Conservation (phyloP, 2,888 invertebrate species). For the Abrostola triplasia region DNA sequence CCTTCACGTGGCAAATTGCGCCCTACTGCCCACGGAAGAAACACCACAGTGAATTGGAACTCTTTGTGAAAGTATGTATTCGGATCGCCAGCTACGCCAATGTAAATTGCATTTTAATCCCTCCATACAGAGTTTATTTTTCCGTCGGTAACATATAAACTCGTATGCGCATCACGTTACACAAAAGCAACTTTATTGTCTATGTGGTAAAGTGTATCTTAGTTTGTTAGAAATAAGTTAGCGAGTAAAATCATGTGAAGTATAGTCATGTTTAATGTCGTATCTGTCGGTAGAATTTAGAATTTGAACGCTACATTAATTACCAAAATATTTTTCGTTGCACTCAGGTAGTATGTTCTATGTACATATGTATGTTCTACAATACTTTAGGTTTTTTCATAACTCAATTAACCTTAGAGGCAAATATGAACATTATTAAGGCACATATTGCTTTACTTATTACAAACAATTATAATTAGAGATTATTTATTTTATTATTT, state of each 20-base stretch:
- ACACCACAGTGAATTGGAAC: conserved; percentile 60
- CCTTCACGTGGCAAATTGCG: conserved; percentile 64
- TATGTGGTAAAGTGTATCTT: conserved; percentile 59
- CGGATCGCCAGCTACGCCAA: conserved; percentile 49
- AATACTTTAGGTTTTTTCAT: too few species aligned
- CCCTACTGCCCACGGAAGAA: conserved; percentile 64
- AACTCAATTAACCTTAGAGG: too few species aligned
- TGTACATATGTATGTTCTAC: too few species aligned
- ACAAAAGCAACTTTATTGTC: conserved; percentile 62
- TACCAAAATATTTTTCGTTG: conserved; percentile 52
- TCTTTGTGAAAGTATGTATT: conserved; percentile 64
- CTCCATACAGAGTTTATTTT: conserved; percentile 64
- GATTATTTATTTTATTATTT: too few species aligned
- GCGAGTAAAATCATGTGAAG: conserved; percentile 72
- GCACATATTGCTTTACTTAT: too few species aligned
- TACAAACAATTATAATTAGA: too few species aligned
- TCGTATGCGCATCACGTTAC: conserved; percentile 35
- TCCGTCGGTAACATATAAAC: conserved; percentile 45
- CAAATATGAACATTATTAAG: too few species aligned
- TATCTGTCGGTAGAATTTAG: conserved; percentile 69
- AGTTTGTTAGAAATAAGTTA: conserved; percentile 44
- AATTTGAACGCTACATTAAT: conserved; percentile 64
- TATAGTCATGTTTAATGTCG: conserved; percentile 66
- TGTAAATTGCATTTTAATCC: conserved; percentile 67
- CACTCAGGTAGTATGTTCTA: conserved; percentile 9